These are phyloP conservation scores for Lepidocyrtinus sp. DNA, from an alignment of 2,888 invertebrate species.

Conservation along the genomic window DNA sequence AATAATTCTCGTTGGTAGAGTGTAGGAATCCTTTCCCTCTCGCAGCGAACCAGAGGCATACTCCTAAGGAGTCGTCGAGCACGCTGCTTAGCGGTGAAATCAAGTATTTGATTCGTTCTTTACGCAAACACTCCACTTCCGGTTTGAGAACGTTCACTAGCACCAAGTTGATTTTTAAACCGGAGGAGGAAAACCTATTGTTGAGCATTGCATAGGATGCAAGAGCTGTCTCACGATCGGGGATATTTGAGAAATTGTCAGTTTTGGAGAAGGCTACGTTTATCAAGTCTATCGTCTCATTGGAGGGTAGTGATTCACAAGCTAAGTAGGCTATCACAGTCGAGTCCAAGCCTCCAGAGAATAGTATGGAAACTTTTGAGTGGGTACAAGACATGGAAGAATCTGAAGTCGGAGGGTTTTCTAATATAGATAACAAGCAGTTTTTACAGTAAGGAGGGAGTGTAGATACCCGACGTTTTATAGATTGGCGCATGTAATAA, in stretches of 20 bases:
- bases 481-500: conserved; percentile 71
- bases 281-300: conserved; percentile 86
- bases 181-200: conserved; percentile 45
- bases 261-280: conserved; percentile 87
- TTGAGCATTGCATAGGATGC: conserved; percentile 57
- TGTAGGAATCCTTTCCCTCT: conserved; percentile 77
- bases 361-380: conserved; percentile 85
- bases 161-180: conserved; percentile 60
- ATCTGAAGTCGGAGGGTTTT: background rate
- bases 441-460: conserved; percentile 70
- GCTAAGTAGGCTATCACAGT: conserved; percentile 89
- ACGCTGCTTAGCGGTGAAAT: conserved; percentile 90
- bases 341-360: conserved; percentile 98
- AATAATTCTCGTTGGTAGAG: conserved; percentile 72
- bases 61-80: conserved; percentile 96
- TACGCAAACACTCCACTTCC: conserved; percentile 78
- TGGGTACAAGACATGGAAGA: conserved; percentile 74
- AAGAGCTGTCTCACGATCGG: conserved; percentile 65
- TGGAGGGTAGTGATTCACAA: conserved; percentile 78
- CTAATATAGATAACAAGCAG: conserved; percentile 69
- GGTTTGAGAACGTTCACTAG: conserved; percentile 79
- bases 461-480: conserved; percentile 70
- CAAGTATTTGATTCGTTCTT: conserved; percentile 80
- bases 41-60: conserved; percentile 97
- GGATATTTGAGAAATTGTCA: conserved; percentile 48